Evolutionary conservation across 1,140 invertebrate species (phyloP).

Genomic region (Gonatopus flavifemur): DNA sequence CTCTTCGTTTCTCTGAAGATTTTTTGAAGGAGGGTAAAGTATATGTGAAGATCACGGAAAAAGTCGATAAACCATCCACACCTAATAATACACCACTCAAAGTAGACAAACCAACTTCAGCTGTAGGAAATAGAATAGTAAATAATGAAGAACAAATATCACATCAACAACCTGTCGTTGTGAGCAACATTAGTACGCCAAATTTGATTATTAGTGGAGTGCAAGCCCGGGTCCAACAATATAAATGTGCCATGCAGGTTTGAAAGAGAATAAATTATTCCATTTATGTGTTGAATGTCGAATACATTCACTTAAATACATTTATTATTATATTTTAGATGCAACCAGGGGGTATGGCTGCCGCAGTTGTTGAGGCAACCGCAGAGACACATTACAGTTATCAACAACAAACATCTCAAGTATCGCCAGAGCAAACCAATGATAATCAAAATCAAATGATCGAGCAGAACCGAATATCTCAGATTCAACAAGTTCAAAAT

Average conservation of each 20-base stretch:
- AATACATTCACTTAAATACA: background rate
- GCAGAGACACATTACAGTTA: conserved; percentile 53
- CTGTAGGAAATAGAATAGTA: conserved; percentile 26
- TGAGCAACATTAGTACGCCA: conserved; percentile 56
- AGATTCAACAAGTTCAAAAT: conserved; percentile 55
- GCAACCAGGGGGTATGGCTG: conserved; percentile 51
- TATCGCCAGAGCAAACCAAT: conserved; percentile 44
- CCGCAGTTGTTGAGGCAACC: conserved; percentile 50
- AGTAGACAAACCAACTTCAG: conserved; percentile 37
- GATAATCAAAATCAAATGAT: conserved; percentile 50
- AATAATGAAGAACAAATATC: conserved; percentile 35
- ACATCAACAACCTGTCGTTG: conserved; percentile 56
- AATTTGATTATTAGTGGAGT: conserved; percentile 59
- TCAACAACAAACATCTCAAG: conserved; percentile 51
- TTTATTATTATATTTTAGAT: conserved; percentile 35
- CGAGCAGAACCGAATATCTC: conserved; percentile 39
- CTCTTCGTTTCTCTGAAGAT: conserved; percentile 64
- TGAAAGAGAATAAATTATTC: no score
- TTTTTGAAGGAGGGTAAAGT: conserved; percentile 67
- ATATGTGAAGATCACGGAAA: conserved; percentile 51
- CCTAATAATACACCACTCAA: conserved; percentile 43
- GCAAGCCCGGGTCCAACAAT: conserved; percentile 56
- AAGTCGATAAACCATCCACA: conserved; percentile 38
- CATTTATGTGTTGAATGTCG: background rate
- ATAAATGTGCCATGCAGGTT: conserved; percentile 61